Conservation (phyloP, 2,797 vertebrate genomes). For the Melanotaenia nigrans region DNA sequence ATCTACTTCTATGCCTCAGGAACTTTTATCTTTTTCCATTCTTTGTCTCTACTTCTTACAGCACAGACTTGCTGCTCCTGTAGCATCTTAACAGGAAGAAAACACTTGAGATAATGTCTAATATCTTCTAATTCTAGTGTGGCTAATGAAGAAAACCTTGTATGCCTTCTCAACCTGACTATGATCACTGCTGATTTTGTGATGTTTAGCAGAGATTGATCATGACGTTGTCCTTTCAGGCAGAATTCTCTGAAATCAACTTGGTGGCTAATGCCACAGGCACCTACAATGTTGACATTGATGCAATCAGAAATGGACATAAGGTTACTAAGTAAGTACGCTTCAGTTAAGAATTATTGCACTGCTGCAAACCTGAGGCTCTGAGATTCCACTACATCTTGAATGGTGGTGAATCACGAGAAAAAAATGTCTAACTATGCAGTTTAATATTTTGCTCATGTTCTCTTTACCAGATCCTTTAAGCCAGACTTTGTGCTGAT, state of each 20-base stretch:
- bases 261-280: constrained; percentile 88
- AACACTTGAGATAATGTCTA: constrained; percentile 10
- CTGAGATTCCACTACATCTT: not conserved
- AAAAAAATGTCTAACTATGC: constrained; percentile 10
- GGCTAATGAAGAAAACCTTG: not conserved
- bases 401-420: not conserved
- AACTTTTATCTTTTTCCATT: constrained; percentile 32
- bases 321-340: constrained; percentile 87
- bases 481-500: constrained; percentile 94
- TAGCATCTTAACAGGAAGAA: constrained; percentile 19
- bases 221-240: constrained; percentile 73
- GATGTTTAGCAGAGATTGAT: constrained; percentile 21
- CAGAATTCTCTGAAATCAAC: constrained; percentile 91
- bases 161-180: not conserved
- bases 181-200: not conserved
- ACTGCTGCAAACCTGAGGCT: not conserved
- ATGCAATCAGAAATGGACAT: constrained; percentile 87
- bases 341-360: not conserved
- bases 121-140: constrained; percentile 3
- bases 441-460: constrained; percentile 49
- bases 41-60: constrained; percentile 34
- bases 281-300: constrained; percentile 87
- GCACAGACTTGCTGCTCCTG: constrained; percentile 18
- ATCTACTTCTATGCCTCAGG: constrained; percentile 15
- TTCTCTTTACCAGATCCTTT: constrained; percentile 81